These are phyloP conservation scores for Tringa solitaria DNA, from an alignment of 2,113 vertebrate species.

Conservation along the genomic window DNA sequence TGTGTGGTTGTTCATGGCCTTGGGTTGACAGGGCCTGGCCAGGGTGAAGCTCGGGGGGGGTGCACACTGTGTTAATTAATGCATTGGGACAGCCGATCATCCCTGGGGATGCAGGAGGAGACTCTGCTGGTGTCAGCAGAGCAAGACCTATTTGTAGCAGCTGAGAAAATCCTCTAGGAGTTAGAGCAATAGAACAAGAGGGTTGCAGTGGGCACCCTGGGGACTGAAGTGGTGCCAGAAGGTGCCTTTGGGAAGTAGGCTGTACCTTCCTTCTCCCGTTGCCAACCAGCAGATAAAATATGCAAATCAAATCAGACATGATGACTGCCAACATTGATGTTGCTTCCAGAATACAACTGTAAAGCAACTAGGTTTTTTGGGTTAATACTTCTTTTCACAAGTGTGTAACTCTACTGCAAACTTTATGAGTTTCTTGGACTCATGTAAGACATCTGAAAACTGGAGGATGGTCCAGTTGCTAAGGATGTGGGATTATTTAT, in stretches of 20 bases:
- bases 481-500: background rate
- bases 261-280: background rate
- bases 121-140: background rate
- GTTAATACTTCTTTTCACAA: background rate
- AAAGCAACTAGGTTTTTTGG: background rate
- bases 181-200: background rate
- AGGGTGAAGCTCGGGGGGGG: background rate
- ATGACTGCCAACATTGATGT: background rate
- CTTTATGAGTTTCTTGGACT: background rate
- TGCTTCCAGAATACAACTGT: background rate
- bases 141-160: background rate
- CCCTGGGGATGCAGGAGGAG: background rate
- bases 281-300: background rate
- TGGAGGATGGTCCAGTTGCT: background rate
- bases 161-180: background rate
- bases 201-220: background rate
- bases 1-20: background rate
- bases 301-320: background rate
- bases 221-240: background rate
- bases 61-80: background rate
- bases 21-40: background rate
- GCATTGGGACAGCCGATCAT: background rate
- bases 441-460: background rate
- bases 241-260: background rate
- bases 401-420: background rate